phyloP scores from a whole-genome alignment of 2,113 vertebrate genomes.

The Onychostoma macrolepis region DNA sequence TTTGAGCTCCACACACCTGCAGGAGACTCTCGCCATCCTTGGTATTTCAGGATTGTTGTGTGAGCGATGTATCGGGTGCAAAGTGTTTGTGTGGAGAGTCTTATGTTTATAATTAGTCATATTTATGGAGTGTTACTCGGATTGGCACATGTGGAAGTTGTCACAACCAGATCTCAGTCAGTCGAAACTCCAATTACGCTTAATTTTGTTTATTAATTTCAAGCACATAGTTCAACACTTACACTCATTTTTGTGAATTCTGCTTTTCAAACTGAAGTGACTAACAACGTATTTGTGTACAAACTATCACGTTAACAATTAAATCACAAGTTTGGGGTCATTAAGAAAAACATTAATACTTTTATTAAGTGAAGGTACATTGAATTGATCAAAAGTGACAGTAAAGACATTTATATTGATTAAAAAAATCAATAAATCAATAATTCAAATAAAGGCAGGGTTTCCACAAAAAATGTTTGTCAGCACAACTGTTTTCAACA shows the following conservation, averaged over 20 bases:
- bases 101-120: background rate
- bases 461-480: no score
- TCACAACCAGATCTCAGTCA: background rate
- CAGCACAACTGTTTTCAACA: no score
- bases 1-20: conserved; percentile 44
- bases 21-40: background rate
- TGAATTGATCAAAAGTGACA: background rate
- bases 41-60: background rate
- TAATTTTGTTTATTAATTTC: background rate
- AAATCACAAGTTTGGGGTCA: background rate
- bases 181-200: background rate
- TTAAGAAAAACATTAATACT: background rate
- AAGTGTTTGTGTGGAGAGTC: background rate
- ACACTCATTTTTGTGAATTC: background rate
- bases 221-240: background rate
- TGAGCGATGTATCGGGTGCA: background rate
- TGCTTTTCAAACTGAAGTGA: background rate
- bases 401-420: background rate
- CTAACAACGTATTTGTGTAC: background rate
- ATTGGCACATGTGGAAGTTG: background rate
- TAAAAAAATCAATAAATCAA: background rate
- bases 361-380: background rate
- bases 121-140: background rate
- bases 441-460: background rate
- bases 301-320: no score